Evolutionary conservation across 2,113 vertebrate genomes (phyloP), one percentile per base, ranked within the genome.

Genomic region (Gavialis gangeticus): DNA sequence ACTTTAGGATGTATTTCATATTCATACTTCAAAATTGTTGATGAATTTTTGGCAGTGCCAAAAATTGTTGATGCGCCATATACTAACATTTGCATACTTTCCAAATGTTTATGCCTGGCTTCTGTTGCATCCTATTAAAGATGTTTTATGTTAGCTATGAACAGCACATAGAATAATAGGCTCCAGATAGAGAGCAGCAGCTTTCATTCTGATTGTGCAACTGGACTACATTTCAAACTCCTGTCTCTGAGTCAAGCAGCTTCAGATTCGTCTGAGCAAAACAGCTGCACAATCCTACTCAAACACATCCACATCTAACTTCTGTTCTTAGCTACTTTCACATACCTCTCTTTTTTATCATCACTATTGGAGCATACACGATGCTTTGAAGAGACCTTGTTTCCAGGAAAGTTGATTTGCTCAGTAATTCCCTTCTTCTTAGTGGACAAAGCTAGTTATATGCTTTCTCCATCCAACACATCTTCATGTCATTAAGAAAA

Each of bases 401-500:
- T 19, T 86, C 22, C 16, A 83, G 17, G 89, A 87, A 27, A 85
- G 17, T 18, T 66, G 0, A 6, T 30, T 91, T 75, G 24, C 59
- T 1, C 2, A 55, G 0, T 22, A 56, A 34, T 8, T 5, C n/a
- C 22, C 54, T 71, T 2, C 0, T 59, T 85, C 78, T 87, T 79
- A 22, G 28, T 28, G 10, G 14, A 22, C 22, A 84, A 88, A 6
- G 25, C 5, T 80, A 11, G 59, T 91, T 85, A 6, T 63, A 12
- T 0, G 2, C 7, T 73, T 91, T 84, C 58, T 78, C 62, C 5
- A 83, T 73, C 14, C 57, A 87, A 57, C 15, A 76, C 63, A 93
- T 64, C 91, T 88, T 95, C 56, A 13, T 57, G 64, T 79, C 28
- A 80, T 86, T 82, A 83, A 79, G 88, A 80, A 86, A 95, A 76